phyloP scores from a whole-genome alignment of 2,113 vertebrate species.

The Trinectes maculatus region DNA sequence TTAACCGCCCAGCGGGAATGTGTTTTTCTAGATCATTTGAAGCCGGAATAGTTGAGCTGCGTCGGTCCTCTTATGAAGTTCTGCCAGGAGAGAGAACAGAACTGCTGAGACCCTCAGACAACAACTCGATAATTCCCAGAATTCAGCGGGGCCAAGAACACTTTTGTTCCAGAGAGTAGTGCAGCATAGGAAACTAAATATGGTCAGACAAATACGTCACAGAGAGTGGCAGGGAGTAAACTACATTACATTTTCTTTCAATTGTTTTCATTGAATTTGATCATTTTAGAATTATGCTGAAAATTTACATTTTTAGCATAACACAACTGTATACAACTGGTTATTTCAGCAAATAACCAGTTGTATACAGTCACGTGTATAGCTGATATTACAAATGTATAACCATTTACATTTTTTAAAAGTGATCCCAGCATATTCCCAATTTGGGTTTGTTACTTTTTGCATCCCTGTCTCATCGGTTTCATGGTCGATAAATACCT shows the following conservation, averaged over 20 bases:
- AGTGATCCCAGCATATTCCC: constrained; percentile 1
- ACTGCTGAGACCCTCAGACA: constrained; percentile 79
- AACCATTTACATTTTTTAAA: not conserved
- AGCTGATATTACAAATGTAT: not conserved
- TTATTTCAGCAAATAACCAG: not conserved
- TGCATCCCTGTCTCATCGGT: constrained; percentile 49
- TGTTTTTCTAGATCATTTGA: constrained; percentile 85
- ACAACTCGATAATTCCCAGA: constrained; percentile 81
- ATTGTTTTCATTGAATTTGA: not conserved
- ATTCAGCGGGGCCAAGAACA: constrained; percentile 76
- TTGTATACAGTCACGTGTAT: no score
- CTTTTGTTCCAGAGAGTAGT: constrained; percentile 69
- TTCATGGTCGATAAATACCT: constrained; percentile 76
- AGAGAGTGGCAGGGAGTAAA: not conserved
- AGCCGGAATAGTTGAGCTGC: constrained; percentile 81
- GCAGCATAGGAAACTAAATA: constrained; percentile 53
- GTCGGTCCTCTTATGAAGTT: constrained; percentile 78
- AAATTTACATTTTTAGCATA: no score
- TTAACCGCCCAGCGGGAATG: constrained; percentile 75
- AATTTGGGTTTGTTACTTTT: constrained; percentile 42
- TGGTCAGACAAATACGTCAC: constrained; percentile 48
- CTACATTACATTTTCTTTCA: constrained; percentile 19
- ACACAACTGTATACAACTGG: no score
- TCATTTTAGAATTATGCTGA: constrained; percentile 2
- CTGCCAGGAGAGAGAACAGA: constrained; percentile 73